phyloP scores from a whole-genome alignment of 1,140 invertebrate genomes.

The Berghia stephanieae region DNA sequence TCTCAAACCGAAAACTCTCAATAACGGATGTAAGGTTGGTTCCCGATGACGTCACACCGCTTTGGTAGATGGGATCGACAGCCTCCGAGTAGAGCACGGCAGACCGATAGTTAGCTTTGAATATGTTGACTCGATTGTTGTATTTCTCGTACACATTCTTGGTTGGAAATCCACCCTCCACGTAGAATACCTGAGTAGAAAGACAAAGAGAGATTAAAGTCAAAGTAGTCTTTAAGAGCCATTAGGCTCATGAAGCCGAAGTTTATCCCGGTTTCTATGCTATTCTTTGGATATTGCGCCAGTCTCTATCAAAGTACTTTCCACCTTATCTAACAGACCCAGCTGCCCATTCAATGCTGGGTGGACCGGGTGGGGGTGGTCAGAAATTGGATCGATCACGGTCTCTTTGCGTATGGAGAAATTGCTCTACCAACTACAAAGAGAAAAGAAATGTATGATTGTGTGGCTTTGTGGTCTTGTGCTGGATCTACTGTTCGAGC shows the following conservation, averaged over 20 bases:
- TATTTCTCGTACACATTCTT: conserved; percentile 46
- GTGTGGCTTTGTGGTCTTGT: no score
- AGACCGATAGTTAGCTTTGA: conserved; percentile 29
- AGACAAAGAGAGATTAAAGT: neutral
- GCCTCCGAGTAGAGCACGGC: conserved; percentile 22
- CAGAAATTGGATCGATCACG: no score
- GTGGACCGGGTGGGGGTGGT: no score
- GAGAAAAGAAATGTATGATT: no score
- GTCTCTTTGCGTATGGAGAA: no score
- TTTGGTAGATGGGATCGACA: conserved; percentile 14
- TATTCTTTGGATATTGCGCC: neutral
- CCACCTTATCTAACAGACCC: no score
- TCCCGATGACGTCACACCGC: neutral
- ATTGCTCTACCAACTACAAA: no score
- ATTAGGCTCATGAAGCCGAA: neutral
- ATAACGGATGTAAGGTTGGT: conserved; percentile 22
- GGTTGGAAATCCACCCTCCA: conserved; percentile 42
- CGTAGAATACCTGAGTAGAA: conserved; percentile 31
- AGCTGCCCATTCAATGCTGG: no score
- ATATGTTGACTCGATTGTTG: conserved; percentile 36
- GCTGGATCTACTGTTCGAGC: no score
- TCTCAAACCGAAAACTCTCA: conserved; percentile 21
- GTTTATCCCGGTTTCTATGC: neutral
- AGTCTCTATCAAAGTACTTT: no score
- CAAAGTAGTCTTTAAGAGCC: neutral